Conservation (phyloP, 2,888 invertebrate genomes). For the Cacoxenus indagator region DNA sequence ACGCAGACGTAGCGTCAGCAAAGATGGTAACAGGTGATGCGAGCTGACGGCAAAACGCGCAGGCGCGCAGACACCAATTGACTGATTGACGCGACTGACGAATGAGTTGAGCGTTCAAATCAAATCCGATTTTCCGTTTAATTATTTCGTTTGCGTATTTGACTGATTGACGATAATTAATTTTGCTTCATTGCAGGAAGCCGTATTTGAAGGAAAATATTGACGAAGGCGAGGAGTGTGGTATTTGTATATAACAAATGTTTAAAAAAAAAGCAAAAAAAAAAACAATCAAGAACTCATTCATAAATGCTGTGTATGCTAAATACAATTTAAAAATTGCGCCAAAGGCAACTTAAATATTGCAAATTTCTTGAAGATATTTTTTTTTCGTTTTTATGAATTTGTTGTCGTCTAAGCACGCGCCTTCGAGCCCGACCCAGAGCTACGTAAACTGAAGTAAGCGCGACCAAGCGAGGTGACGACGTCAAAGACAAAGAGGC, state of each 20-base stretch:
- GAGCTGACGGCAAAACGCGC: background rate
- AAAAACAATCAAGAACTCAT: slow-evolving; percentile 39
- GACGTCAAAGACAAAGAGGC: slow-evolving; percentile 14
- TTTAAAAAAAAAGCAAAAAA: background rate
- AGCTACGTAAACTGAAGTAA: slow-evolving; percentile 6
- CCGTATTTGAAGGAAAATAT: background rate
- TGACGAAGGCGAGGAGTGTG: background rate
- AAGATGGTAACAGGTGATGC: slow-evolving; percentile 9
- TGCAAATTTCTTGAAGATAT: too few species aligned
- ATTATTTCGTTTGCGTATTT: slow-evolving; percentile 64
- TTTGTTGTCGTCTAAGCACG: slow-evolving; percentile 15
- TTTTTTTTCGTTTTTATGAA: too few species aligned
- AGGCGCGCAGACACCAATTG: slow-evolving; percentile 12
- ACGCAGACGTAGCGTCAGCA: slow-evolving; percentile 26
- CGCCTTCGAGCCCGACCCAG: slow-evolving; percentile 24
- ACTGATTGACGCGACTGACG: slow-evolving; percentile 30
- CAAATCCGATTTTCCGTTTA: slow-evolving; percentile 58
- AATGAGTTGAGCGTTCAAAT: slow-evolving; percentile 51
- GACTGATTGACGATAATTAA: slow-evolving; percentile 66
- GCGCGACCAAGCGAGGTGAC: slow-evolving; percentile 22
- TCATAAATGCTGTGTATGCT: slow-evolving; percentile 47
- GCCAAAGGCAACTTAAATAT: background rate
- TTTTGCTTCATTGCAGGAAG: slow-evolving; percentile 38
- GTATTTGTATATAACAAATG: background rate
- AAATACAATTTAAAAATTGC: background rate